These are phyloP conservation scores for Notodonta dromedarius DNA, from an alignment of 2,888 invertebrate species.

Conservation along the genomic window DNA sequence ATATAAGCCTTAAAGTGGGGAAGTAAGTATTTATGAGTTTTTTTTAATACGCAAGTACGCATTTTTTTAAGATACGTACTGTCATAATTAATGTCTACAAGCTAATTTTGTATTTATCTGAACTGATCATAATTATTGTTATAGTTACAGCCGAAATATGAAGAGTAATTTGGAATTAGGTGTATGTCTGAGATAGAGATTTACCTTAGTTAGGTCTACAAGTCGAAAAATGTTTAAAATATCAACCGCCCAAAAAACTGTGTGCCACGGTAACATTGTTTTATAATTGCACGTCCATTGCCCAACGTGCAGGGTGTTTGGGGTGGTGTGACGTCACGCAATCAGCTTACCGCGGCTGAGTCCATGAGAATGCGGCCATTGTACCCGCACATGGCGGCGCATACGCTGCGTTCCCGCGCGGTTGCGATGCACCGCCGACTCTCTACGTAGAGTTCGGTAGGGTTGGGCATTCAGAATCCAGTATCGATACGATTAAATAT, in stretches of 20 bases:
- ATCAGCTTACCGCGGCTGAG: conserved; percentile 82
- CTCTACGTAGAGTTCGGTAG: not conserved
- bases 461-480: not conserved
- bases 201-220: not conserved
- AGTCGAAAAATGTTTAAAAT: not conserved
- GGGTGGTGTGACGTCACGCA: conserved; percentile 77
- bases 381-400: conserved; percentile 79
- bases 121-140: too few relatives aligned
- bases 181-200: not conserved
- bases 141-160: too few relatives aligned
- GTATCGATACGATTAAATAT: not conserved
- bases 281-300: conserved; percentile 38
- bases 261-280: conserved; percentile 8
- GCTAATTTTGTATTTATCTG: too few relatives aligned
- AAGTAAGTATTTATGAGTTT: too few relatives aligned
- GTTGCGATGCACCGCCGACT: conserved; percentile 10
- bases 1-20: too few relatives aligned
- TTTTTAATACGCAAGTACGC: too few relatives aligned
- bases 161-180: too few relatives aligned
- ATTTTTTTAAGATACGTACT: too few relatives aligned
- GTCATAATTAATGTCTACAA: too few relatives aligned
- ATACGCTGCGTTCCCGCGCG: conserved; percentile 64
- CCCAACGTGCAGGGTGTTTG: conserved; percentile 47
- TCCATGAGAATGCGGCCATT: conserved; percentile 84
- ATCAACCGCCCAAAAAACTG: too few relatives aligned